These are phyloP conservation scores for Oxycera nigricornis DNA, from an alignment of 2,888 invertebrate genomes.

Conservation along the genomic window DNA sequence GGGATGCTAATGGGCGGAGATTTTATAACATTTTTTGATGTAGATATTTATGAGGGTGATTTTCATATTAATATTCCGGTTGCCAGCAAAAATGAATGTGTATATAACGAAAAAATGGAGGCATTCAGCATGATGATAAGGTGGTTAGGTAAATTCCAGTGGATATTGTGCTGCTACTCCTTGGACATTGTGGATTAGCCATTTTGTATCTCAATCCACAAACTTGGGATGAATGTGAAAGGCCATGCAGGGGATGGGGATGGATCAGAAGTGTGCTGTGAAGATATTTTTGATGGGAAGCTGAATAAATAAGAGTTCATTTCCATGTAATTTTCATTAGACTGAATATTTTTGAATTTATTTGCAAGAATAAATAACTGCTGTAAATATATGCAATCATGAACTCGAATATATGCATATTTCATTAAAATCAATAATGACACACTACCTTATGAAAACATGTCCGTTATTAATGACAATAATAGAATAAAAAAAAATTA, in stretches of 20 bases:
- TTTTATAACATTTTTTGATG: conserved; percentile 42
- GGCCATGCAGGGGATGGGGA: not conserved
- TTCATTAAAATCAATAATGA: not conserved
- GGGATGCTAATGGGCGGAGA: conserved; percentile 42
- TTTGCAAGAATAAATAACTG: not conserved
- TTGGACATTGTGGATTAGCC: not conserved
- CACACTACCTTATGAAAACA: too few relatives aligned
- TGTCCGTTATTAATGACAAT: too few relatives aligned
- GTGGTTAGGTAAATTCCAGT: not conserved
- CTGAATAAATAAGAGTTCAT: not conserved
- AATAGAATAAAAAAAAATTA: too few relatives aligned
- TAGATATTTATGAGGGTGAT: conserved; percentile 30
- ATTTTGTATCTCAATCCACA: not conserved
- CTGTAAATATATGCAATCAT: not conserved
- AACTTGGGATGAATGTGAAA: too few relatives aligned
- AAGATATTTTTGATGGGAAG: not conserved
- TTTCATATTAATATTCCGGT: conserved; percentile 33
- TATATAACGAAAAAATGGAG: conserved; percentile 13
- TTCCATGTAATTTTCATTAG: not conserved
- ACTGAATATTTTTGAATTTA: not conserved
- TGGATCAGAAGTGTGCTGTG: not conserved
- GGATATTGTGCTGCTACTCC: too few relatives aligned
- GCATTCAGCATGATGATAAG: conserved; percentile 7
- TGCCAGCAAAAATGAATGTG: conserved; percentile 10
- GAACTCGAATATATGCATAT: not conserved